Base-by-base conservation (phyloP, 2,113 vertebrate species). In the Cryptoleucopteryx plumbea region DNA sequence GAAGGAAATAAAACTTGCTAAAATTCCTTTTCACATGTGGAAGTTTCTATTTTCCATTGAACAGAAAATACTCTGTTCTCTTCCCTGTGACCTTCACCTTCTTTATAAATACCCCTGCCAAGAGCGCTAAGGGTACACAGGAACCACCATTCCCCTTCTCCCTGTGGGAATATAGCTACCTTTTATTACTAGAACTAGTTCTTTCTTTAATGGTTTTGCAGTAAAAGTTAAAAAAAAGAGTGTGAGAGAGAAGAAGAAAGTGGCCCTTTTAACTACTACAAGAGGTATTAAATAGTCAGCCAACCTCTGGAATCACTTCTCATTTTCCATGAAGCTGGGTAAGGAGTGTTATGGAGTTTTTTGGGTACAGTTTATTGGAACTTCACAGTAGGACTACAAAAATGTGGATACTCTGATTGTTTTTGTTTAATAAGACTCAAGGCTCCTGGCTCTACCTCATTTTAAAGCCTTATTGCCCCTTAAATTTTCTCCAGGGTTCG, bases 31-130 rank as follows among this genome's bases (percentile, higher is more conserved):
- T 93, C 20, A 8, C 75, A 26, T 97, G 95, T 97, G 84, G 83
- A 97, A 94, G 89, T 96, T 98, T 97, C 95, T 97, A 9, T 93
- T 96, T 96, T 91, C 82, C 18, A 62, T 52, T 86, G 77, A 97
- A 97, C 95, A 98, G 97, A 97, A 98, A 96, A 96, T 87, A 65
- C 43, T 96, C 85, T 98, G 97, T 98, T 97, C 96, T 95, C 88
- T 97, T 75, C 77, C 90, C 82, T 80, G 48, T 71, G 40, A 91
- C 94, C 73, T 94, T 95, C 80, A 78, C 95, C 95, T 97, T 84
- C 89, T 94, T 97, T 95, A 21, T 78, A 90, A 96, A 88, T 85
- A 82, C 85, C 91, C 82, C 96, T 97, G 96, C 95, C 97, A 97
- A 93, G 93, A 96, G 63, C 13, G 1, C 45, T 82, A 67, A 97